phyloP scores from a whole-genome alignment of 2,113 vertebrate species.

The Pteronura brasiliensis region DNA sequence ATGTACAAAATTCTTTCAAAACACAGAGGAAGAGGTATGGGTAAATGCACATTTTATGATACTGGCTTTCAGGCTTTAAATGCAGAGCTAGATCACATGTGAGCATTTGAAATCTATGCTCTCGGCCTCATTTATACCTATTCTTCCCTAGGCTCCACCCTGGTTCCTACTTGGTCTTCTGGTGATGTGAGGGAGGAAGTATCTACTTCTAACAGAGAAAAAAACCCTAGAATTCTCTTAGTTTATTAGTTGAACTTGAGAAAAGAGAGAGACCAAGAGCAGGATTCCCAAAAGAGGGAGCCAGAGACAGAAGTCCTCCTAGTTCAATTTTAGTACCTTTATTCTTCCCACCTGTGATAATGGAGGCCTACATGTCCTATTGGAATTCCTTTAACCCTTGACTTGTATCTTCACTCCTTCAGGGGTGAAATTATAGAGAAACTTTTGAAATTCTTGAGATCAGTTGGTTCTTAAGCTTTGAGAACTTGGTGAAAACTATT shows the following conservation, averaged over 20 bases:
- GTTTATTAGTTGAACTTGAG: not conserved
- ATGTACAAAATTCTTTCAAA: constrained; percentile 7
- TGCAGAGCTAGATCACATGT: not conserved
- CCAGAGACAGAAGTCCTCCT: not conserved
- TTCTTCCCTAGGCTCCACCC: not conserved
- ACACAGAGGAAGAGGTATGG: not conserved
- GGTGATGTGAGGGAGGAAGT: not conserved
- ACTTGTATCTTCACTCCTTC: not conserved
- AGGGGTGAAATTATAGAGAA: not conserved
- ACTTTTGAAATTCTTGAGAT: not conserved
- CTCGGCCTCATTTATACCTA: not conserved
- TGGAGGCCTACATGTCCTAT: not conserved
- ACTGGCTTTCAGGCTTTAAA: constrained; percentile 13
- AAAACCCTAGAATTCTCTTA: constrained; percentile 15
- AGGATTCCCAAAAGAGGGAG: not conserved
- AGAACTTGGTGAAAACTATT: constrained; percentile 34
- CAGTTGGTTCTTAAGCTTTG: constrained; percentile 20
- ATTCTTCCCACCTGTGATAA: not conserved
- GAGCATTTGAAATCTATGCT: constrained; percentile 28
- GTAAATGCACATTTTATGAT: not conserved
- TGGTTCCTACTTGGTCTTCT: not conserved
- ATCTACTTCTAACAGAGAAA: not conserved
- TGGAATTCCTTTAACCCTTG: constrained; percentile 22
- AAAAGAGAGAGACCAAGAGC: not conserved
- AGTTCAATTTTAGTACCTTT: not conserved